Evolutionary conservation across 2,888 invertebrate species (phyloP).

Genomic region (Dyspetes luteomarginatus): DNA sequence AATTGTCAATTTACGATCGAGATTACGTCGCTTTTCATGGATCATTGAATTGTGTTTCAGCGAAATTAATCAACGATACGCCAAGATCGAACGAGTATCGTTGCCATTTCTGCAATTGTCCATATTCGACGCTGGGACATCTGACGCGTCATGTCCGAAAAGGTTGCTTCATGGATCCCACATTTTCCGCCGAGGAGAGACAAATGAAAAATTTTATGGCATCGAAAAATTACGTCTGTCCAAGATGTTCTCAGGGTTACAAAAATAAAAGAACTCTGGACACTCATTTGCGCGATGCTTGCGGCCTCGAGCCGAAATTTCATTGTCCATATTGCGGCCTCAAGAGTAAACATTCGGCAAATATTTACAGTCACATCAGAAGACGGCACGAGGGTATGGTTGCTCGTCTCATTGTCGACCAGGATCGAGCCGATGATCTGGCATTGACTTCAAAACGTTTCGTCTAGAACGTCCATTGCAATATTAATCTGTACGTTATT

Average conservation of each 20-base stretch:
- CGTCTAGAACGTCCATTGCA: too few species aligned
- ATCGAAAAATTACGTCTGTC: slow-evolving; percentile 64
- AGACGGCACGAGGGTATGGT: background rate
- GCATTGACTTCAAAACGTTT: background rate
- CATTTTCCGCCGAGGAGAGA: too few species aligned
- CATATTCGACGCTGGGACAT: slow-evolving; percentile 23
- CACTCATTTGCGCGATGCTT: slow-evolving; percentile 73
- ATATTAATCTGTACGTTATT: background rate
- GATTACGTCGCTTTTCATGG: slow-evolving; percentile 17
- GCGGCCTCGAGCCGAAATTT: slow-evolving; percentile 77
- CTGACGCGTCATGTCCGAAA: slow-evolving; percentile 35
- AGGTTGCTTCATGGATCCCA: slow-evolving; percentile 39
- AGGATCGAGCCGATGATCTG: background rate
- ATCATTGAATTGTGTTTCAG: slow-evolving; percentile 45
- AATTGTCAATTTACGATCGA: background rate
- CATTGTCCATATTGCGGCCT: background rate
- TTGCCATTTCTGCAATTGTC: slow-evolving; percentile 48
- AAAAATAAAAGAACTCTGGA: slow-evolving; percentile 71
- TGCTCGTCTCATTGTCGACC: background rate
- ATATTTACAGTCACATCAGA: background rate
- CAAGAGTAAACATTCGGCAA: background rate
- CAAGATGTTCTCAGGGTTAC: slow-evolving; percentile 72
- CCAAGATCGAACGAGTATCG: slow-evolving; percentile 8
- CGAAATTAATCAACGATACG: slow-evolving; percentile 4
- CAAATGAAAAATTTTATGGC: background rate